A percentile compares a stretch with the other conserved stretches of the same genome.
phyloP scores from a whole-genome alignment of 23 tunicate species.

The Aplidium turbinatum region DNA sequence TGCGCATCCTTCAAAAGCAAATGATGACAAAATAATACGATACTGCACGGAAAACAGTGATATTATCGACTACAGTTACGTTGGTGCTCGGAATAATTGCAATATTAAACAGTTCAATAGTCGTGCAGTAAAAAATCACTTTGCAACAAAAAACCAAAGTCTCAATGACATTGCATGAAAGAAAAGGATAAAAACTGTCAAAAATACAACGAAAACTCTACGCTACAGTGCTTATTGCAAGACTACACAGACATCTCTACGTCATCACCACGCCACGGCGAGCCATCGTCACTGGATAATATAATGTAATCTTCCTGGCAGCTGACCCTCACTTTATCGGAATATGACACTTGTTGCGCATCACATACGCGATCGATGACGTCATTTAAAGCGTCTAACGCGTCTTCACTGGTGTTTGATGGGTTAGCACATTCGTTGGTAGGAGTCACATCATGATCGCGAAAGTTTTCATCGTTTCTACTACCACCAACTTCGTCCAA shows the following conservation, averaged over 20 bases:
- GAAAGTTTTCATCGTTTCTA: neutral
- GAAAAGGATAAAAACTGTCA: too few species aligned
- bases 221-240: too few species aligned
- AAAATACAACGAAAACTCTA: too few species aligned
- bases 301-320: slow-evolving; percentile 14
- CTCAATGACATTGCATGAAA: too few species aligned
- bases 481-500: slow-evolving; percentile 1
- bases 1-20: too few species aligned
- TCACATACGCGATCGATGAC: slow-evolving; percentile 19
- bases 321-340: neutral
- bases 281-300: slow-evolving; percentile 43
- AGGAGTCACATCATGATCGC: neutral
- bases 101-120: too few species aligned
- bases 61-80: too few species aligned
- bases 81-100: too few species aligned
- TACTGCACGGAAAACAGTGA: too few species aligned
- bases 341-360: neutral
- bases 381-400: neutral
- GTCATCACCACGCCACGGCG: slow-evolving; percentile 48
- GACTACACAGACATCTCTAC: slow-evolving; percentile 23
- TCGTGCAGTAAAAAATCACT: too few species aligned
- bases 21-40: too few species aligned
- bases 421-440: neutral
- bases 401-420: neutral
- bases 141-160: too few species aligned